Conservation (phyloP, 1,140 invertebrate species). For the Temnothorax longispinosus region DNA sequence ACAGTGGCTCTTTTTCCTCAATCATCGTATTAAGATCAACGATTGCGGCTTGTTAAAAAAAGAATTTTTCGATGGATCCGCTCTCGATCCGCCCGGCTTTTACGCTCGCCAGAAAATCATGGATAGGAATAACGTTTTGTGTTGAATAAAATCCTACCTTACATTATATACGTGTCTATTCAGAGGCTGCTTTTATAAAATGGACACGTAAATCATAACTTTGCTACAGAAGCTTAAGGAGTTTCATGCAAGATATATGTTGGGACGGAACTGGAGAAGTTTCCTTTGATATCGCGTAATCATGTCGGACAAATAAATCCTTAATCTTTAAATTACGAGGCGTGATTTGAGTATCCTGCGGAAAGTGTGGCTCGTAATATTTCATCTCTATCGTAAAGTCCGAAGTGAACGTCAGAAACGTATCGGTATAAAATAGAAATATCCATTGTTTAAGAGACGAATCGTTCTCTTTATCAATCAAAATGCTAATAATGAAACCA, state of each 20-base stretch:
- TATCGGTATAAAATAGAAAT: neutral
- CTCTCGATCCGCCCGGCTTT: neutral
- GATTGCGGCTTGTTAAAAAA: neutral
- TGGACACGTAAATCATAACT: slow-evolving; percentile 29
- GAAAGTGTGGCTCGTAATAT: slow-evolving; percentile 22
- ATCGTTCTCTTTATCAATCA: neutral
- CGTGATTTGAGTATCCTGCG: neutral
- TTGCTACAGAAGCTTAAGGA: neutral
- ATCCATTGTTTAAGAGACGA: neutral
- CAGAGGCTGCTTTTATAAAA: neutral
- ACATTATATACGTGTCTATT: neutral
- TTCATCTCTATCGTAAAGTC: neutral
- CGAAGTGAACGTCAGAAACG: neutral
- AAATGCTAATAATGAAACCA: neutral
- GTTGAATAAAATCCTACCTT: slow-evolving; percentile 2
- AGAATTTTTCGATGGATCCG: neutral
- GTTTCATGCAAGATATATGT: neutral
- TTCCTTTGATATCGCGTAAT: slow-evolving; percentile 26
- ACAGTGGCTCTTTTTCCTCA: neutral
- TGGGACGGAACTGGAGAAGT: neutral
- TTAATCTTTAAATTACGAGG: slow-evolving; percentile 40
- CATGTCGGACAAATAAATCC: slow-evolving; percentile 33
- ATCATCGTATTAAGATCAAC: neutral
- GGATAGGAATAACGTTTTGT: neutral
- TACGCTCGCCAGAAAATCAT: too few relatives aligned